Evolutionary conservation across 2,113 vertebrate genomes (phyloP).

Genomic region (Embiotoca jacksoni): DNA sequence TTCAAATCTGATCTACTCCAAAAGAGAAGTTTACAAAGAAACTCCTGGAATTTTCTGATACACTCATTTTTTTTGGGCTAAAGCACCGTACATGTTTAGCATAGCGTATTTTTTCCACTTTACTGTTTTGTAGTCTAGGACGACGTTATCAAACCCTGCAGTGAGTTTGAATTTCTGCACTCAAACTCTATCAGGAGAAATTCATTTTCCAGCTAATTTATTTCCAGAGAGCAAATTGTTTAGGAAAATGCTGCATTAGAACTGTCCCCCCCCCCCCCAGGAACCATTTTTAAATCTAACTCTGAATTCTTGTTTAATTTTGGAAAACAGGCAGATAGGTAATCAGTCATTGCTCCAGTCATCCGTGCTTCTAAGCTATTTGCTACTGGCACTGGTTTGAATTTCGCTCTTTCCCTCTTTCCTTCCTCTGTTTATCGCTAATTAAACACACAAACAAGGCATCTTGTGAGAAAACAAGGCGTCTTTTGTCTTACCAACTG

Average conservation of each 20-base stretch:
- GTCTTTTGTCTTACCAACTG: constrained; percentile 89
- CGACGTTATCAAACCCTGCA: constrained; percentile 1
- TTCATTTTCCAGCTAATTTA: not conserved
- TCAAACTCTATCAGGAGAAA: not conserved
- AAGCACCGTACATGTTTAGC: not conserved
- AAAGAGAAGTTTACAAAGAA: too few relatives aligned
- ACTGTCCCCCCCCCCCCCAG: not conserved
- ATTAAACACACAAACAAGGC: constrained; percentile 83
- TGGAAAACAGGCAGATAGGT: constrained; percentile 22
- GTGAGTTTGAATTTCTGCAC: constrained; percentile 17
- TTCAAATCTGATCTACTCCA: too few relatives aligned
- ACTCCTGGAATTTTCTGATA: too few relatives aligned
- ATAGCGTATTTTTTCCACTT: not conserved
- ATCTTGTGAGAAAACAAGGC: constrained; percentile 82
- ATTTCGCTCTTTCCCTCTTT: constrained; percentile 20
- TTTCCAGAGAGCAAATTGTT: constrained; percentile 15
- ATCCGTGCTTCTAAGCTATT: constrained; percentile 34
- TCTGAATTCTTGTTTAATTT: constrained; percentile 38
- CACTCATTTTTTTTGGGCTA: not conserved
- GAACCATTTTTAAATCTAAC: constrained; percentile 27
- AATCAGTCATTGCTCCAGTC: constrained; percentile 40
- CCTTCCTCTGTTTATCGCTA: constrained; percentile 77
- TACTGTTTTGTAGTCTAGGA: not conserved
- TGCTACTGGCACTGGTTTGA: constrained; percentile 34
- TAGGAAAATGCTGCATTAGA: constrained; percentile 13